These are phyloP conservation scores for Taenaris catops DNA, from an alignment of 2,888 invertebrate species.

Conservation along the genomic window DNA sequence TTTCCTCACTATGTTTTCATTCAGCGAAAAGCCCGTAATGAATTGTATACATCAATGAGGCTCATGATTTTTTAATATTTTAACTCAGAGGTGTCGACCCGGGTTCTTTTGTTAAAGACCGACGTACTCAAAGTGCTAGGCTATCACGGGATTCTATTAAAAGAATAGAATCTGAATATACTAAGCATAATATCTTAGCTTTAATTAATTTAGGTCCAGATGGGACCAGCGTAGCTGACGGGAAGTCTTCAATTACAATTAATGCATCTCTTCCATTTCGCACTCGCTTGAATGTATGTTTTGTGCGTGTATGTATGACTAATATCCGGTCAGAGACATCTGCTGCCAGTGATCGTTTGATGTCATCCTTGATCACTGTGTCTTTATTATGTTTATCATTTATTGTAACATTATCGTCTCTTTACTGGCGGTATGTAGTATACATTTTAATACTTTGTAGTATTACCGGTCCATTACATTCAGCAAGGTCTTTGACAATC, in stretches of 20 bases:
- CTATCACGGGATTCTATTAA: too few species aligned
- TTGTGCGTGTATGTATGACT: slow-evolving; percentile 51
- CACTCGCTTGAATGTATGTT: slow-evolving; percentile 43
- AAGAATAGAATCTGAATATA: too few species aligned
- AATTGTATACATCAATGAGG: too few species aligned
- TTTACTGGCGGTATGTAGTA: slow-evolving; percentile 13
- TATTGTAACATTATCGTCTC: slow-evolving; percentile 18
- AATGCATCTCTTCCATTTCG: slow-evolving; percentile 50
- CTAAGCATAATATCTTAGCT: too few species aligned
- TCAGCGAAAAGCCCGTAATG: too few species aligned
- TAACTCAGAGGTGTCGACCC: too few species aligned
- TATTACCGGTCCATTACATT: slow-evolving; percentile 13
- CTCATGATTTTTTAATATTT: too few species aligned
- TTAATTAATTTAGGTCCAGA: slow-evolving; percentile 29
- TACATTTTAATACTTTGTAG: slow-evolving; percentile 20
- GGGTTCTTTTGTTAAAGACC: too few species aligned
- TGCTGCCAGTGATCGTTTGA: slow-evolving; percentile 37
- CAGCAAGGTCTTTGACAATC: slow-evolving; percentile 6
- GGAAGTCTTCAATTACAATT: slow-evolving; percentile 74
- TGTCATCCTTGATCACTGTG: slow-evolving; percentile 34
- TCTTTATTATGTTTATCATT: slow-evolving; percentile 32
- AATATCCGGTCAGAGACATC: slow-evolving; percentile 65
- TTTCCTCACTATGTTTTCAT: too few species aligned
- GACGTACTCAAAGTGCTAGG: too few species aligned
- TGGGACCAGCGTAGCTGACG: slow-evolving; percentile 37